Evolutionary conservation across 2,797 vertebrate genomes (phyloP), one percentile per base, ranked within the genome.

Genomic region (Macropodus opercularis): DNA sequence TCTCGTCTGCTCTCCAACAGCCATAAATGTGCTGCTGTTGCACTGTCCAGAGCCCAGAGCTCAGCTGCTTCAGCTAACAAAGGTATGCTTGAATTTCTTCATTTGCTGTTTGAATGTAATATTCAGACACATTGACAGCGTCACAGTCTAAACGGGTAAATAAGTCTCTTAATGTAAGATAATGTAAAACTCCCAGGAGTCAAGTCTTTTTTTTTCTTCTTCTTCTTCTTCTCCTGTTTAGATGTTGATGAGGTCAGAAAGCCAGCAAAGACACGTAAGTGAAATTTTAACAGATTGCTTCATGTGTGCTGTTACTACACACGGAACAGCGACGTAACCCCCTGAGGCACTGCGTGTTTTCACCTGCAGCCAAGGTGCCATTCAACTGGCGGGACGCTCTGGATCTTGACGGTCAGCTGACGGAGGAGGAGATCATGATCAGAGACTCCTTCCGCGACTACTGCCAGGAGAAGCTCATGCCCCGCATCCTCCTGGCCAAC

Each of bases 391-490:
- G 70, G 2, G 95, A 97, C 54, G 90, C 92, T 1, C 84, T 97
- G 53, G 55, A 90, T 36, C 88, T 97, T 48, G 94, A 96, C 70
- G 84, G 88, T 19, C 94, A 90, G 77, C 88, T 97, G 75, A 94
- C 93, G 0, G 91, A 93, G n/a, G 95, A 97, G n/a, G 95, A 97
- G 87, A 84, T 92, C 63, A 93, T 96, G 92, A 95, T 95, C 80
- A 84, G 95, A 24, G 94, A 96, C 85, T 91, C 92, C 14, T 94
- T 95, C 65, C 93, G 91, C 1, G 87, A 90, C 55, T 96, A 96
- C 88, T 96, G 95, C 79, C 94, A 95, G 81, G 94, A 95, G 41
- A 94, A 91, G 46, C 92, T 96, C 68, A 95, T 96, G 94, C 94
- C 95, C 6, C 91, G 94, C 3, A 87, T 96, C 64, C 79, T 96